A percentile compares a stretch with the other conserved stretches of the same genome.
These are phyloP conservation scores for Linnaemya tessellans DNA, from an alignment of 2,888 invertebrate genomes.

Conservation along the genomic window DNA sequence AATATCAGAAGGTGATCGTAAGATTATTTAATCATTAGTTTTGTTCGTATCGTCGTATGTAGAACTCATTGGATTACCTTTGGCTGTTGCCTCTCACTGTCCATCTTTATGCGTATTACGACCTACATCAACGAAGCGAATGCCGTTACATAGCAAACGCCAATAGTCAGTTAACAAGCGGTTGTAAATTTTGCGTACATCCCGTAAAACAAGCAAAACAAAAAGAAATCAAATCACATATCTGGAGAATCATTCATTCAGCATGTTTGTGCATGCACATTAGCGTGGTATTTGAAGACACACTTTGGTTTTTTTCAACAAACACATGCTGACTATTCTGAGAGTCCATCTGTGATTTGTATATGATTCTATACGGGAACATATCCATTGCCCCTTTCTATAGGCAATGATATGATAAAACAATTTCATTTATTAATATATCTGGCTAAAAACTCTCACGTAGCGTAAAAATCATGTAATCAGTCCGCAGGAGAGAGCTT, in stretches of 20 bases:
- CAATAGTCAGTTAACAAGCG: conserved; percentile 44
- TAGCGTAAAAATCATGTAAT: too few relatives aligned
- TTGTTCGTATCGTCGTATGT: conserved; percentile 3
- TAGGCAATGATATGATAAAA: too few relatives aligned
- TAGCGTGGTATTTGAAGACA: too few relatives aligned
- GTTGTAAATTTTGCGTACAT: conserved; percentile 50
- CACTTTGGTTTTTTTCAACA: too few relatives aligned
- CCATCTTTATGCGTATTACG: neutral
- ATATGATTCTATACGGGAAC: too few relatives aligned
- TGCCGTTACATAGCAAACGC: conserved; percentile 49
- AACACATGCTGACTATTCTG: too few relatives aligned
- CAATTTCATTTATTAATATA: too few relatives aligned
- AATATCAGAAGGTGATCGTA: conserved; percentile 64
- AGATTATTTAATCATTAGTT: conserved; percentile 13
- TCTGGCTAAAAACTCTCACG: too few relatives aligned
- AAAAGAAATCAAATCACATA: conserved; percentile 29
- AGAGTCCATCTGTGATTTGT: too few relatives aligned
- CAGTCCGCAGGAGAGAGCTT: too few relatives aligned
- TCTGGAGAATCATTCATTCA: neutral
- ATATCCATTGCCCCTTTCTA: too few relatives aligned
- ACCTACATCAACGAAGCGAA: conserved; percentile 63
- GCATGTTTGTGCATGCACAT: neutral
- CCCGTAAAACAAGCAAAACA: conserved; percentile 49
- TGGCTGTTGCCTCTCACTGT: neutral
- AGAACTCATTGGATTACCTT: neutral